Evolutionary conservation across 2,113 vertebrate genomes (phyloP), one percentile per base, ranked within the genome.

Genomic region (Prolemur simus): DNA sequence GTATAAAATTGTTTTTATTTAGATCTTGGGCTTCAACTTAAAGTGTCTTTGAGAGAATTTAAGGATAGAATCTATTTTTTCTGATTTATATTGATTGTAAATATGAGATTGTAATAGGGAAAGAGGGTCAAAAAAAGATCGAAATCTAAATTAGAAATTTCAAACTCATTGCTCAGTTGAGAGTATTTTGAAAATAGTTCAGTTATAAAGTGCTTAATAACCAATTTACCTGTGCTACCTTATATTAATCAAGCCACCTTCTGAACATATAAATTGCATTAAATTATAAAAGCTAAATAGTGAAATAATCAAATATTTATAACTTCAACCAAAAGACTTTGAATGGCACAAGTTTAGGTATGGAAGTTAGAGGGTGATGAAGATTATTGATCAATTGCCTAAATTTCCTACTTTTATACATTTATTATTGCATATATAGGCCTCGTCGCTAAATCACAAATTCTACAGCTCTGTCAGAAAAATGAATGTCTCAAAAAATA

Each of bases 401-500:
- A 8, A 58, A 0, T 58, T 49, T 12, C 45, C 20, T 12, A n/a
- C 10, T 32, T 84, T 89, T 76, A 3, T 58, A 73, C 64, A 4
- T 71, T 82, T 29, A 37, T 25, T 86, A 89, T 54, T 93, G 14
- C 5, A 23, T 29, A 34, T 37, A 2, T 76, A 49, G 14, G 10
- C 7, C 45, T 58, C 23, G 37, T 23, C 17, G 11, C 1, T 21
- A 81, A 83, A 15, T 47, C 11, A 66, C 11, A 56, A 12, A 74
- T 94, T 77, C 47, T 81, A 34, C 20, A 58, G 68, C 2, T 56
- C 54, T 82, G 71, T 94, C 87, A 68, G 78, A 96, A 97, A 81
- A 97, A 96, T 94, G 96, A 95, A 84, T 42, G 39, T 91, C 96
- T 98, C 95, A 74, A 95, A 97, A 97, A 95, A 94, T 95, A 97